Percentiles rank a stretch among this genome's conserved stretches.
Evolutionary conservation across 2,797 vertebrate genomes (phyloP).

Genomic region (Thunnus albacares): DNA sequence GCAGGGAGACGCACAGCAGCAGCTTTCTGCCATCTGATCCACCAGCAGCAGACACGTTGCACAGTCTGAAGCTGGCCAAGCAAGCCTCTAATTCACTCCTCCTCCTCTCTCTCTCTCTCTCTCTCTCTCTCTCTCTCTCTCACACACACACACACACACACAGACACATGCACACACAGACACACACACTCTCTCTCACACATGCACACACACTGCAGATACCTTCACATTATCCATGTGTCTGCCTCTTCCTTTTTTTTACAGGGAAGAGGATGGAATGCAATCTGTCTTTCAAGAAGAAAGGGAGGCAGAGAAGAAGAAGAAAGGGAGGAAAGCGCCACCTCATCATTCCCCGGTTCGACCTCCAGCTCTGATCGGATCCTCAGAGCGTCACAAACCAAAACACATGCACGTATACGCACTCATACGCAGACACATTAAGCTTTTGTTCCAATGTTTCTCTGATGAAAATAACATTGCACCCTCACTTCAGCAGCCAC

Average conservation of each 20-base stretch:
- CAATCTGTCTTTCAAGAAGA: conserved; percentile 71
- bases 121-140: conserved; percentile 5
- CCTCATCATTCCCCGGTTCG: conserved; percentile 77
- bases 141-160: conserved; percentile 16
- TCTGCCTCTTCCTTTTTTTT: conserved; percentile 71
- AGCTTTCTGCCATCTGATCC: conserved; percentile 77
- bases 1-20: conserved; percentile 63
- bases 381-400: conserved; percentile 33
- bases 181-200: conserved; percentile 37
- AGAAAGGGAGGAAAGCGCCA: conserved; percentile 76
- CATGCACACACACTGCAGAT: conserved; percentile 56
- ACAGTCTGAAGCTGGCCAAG: conserved; percentile 77
- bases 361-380: conserved; percentile 59
- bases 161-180: conserved; percentile 13
- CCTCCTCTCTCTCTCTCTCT: conserved; percentile 36
- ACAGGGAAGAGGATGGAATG: conserved; percentile 76
- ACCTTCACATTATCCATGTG: conserved; percentile 82
- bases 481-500: conserved; percentile 17
- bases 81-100: conserved; percentile 79
- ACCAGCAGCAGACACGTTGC: conserved; percentile 83
- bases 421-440: not conserved
- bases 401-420: not conserved
- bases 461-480: conserved; percentile 33
- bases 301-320: conserved; percentile 55
- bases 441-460: conserved; percentile 18